Conservation (phyloP, 2,797 vertebrate genomes). For the Periparus ater region DNA sequence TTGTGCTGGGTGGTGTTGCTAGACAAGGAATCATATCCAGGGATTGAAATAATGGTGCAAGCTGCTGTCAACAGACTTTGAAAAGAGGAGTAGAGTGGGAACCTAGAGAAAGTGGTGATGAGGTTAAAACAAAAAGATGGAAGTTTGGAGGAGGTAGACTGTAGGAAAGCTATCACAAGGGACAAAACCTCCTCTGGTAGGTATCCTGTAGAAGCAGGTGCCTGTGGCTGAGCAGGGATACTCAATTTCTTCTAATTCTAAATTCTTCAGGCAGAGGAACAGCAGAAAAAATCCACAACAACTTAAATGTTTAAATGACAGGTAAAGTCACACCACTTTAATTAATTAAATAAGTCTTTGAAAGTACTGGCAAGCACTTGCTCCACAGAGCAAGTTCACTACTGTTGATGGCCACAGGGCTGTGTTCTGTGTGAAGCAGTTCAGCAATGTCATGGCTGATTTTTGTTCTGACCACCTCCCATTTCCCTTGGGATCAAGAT, state of each 20-base stretch:
- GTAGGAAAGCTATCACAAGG: neutral
- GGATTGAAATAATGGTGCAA: neutral
- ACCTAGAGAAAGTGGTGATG: neutral
- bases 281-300: fast-evolving
- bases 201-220: neutral
- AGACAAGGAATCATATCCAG: neutral
- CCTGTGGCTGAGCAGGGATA: neutral
- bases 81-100: neutral
- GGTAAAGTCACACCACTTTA: neutral
- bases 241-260: neutral
- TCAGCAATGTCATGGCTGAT: neutral
- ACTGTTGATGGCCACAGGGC: neutral
- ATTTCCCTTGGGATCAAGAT: neutral
- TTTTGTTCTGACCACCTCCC: fast-evolving
- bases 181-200: neutral
- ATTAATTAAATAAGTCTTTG: neutral
- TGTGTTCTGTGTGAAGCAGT: fast-evolving
- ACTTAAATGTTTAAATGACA: neutral
- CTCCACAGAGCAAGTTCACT: neutral
- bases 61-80: neutral
- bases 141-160: neutral
- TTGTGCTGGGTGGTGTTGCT: neutral
- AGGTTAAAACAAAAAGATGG: neutral
- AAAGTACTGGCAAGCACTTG: neutral
- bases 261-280: neutral